These are phyloP conservation scores for Drosophila watanabei DNA, from an alignment of 1,140 invertebrate genomes.

Conservation along the genomic window DNA sequence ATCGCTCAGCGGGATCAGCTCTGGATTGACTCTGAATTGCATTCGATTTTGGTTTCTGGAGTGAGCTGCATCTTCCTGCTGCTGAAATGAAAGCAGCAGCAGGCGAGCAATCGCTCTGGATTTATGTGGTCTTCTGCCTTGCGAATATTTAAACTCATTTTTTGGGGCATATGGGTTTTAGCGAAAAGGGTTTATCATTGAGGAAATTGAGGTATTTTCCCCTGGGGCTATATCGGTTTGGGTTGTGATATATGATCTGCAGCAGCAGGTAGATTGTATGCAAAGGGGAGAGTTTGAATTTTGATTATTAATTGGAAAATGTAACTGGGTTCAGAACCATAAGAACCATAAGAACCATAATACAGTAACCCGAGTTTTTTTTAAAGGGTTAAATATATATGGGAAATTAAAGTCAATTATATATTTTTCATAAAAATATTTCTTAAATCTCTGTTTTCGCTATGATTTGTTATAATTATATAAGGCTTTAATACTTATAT, in stretches of 20 bases:
- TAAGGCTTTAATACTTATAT: not conserved
- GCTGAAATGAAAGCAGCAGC: slow-evolving; percentile 76
- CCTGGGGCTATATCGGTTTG: slow-evolving; percentile 21
- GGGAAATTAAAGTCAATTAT: no score
- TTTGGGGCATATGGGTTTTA: slow-evolving; percentile 37
- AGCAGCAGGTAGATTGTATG: slow-evolving; percentile 8
- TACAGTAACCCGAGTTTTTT: no score
- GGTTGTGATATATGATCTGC: slow-evolving; percentile 22
- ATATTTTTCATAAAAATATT: no score
- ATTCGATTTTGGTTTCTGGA: slow-evolving; percentile 44
- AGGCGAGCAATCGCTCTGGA: slow-evolving; percentile 64
- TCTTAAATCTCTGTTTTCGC: no score
- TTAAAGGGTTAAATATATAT: no score
- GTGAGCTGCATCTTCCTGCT: slow-evolving; percentile 48
- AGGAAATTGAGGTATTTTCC: slow-evolving; percentile 25
- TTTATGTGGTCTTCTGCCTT: slow-evolving; percentile 43
- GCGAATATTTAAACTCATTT: slow-evolving; percentile 1
- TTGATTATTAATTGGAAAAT: slow-evolving; percentile 12
- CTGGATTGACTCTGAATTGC: slow-evolving; percentile 30
- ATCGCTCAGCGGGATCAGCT: slow-evolving; percentile 66
- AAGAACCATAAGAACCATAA: not conserved
- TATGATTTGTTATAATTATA: not conserved
- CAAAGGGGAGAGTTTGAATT: slow-evolving; percentile 8
- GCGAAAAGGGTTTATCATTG: slow-evolving; percentile 7
- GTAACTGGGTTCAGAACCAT: not conserved